A percentile compares a stretch with the other conserved stretches of the same genome.
Conservation (phyloP, 2,797 vertebrate genomes). For the Gouania willdenowi region DNA sequence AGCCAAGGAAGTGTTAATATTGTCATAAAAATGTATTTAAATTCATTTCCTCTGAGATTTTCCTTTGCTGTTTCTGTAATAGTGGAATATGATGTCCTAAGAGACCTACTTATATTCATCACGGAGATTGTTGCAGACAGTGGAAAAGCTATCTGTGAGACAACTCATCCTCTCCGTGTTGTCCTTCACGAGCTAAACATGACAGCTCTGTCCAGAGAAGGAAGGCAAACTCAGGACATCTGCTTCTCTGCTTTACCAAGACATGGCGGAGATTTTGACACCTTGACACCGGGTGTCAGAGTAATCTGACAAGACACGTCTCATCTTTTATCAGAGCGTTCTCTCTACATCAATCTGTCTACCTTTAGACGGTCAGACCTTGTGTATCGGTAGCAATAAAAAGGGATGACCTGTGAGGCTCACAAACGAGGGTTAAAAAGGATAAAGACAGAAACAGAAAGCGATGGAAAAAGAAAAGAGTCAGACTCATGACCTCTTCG, state of each 20-base stretch:
- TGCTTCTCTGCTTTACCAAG: slow-evolving; percentile 64
- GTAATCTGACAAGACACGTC: slow-evolving; percentile 78
- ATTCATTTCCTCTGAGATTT: too few relatives aligned
- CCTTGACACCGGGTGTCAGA: slow-evolving; percentile 67
- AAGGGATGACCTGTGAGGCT: slow-evolving; percentile 49
- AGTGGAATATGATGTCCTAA: too few relatives aligned
- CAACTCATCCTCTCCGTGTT: slow-evolving; percentile 42
- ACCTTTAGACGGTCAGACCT: slow-evolving; percentile 50
- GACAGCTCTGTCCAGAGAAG: slow-evolving; percentile 59
- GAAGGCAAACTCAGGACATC: slow-evolving; percentile 68
- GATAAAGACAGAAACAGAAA: slow-evolving; percentile 15
- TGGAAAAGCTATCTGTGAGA: slow-evolving; percentile 20
- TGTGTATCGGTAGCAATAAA: slow-evolving; percentile 60
- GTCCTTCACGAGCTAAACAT: slow-evolving; percentile 60
- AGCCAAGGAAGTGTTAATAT: too few relatives aligned
- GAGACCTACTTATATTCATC: too few relatives aligned
- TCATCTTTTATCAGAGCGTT: slow-evolving; percentile 75
- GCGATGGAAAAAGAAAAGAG: slow-evolving; percentile 46
- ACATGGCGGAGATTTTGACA: slow-evolving; percentile 70
- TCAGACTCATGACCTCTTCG: slow-evolving; percentile 74
- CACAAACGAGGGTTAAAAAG: slow-evolving; percentile 30
- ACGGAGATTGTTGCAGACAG: slow-evolving; percentile 17
- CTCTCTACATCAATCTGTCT: slow-evolving; percentile 68
- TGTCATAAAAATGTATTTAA: too few relatives aligned
- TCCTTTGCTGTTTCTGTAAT: too few relatives aligned